Conservation (phyloP, 2,797 vertebrate genomes). For the Cirrhinus mrigala region DNA sequence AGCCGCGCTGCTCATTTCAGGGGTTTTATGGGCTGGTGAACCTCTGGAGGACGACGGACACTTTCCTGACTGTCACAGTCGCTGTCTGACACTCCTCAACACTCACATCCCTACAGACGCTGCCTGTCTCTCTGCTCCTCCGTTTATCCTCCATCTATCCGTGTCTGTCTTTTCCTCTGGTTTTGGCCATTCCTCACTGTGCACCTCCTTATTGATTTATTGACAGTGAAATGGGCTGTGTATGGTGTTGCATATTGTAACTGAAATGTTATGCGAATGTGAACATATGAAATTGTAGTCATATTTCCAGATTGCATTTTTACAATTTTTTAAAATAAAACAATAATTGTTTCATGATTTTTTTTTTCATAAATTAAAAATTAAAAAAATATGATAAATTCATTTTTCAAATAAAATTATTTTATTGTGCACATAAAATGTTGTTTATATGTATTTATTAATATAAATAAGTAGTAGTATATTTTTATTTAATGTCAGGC, state of each 20-base stretch:
- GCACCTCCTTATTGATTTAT: background rate
- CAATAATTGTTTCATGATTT: background rate
- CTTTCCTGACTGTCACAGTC: constrained; percentile 13
- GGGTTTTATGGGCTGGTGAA: background rate
- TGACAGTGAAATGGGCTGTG: background rate
- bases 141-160: background rate
- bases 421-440: no score
- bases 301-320: background rate
- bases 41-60: background rate
- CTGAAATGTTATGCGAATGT: background rate
- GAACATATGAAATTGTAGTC: no score
- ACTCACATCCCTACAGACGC: background rate
- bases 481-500: no score
- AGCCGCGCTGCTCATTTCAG: background rate
- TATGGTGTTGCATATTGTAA: background rate
- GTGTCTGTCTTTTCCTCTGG: background rate
- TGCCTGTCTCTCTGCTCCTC: background rate
- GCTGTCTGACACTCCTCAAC: background rate
- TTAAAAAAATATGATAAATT: no score
- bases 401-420: no score
- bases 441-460: no score
- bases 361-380: background rate
- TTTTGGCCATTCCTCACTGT: background rate
- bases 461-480: no score
- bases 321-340: background rate